These are phyloP conservation scores for Auanema sp. DNA, from an alignment of 2,888 invertebrate species.

Conservation along the genomic window DNA sequence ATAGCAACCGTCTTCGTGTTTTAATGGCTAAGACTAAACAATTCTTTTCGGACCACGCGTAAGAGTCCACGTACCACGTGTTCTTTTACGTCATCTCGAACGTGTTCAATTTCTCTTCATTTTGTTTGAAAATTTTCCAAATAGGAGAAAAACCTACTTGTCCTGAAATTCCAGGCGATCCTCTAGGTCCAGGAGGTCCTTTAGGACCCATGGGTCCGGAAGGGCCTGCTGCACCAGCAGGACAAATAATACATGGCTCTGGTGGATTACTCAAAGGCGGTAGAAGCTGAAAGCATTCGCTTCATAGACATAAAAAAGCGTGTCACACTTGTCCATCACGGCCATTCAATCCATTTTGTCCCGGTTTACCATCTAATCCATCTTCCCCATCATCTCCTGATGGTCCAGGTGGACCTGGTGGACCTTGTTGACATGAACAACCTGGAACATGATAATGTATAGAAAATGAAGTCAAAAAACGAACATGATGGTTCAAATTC, in stretches of 20 bases:
- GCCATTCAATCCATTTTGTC: constrained; percentile 37
- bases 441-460: constrained; percentile 16
- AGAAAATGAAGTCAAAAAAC: background rate
- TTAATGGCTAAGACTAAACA: too few species aligned
- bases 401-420: constrained; percentile 39
- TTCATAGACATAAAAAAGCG: constrained; percentile 3
- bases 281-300: constrained; percentile 10
- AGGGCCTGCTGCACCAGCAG: constrained; percentile 52
- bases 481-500: constrained; percentile 28
- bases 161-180: constrained; percentile 22
- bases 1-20: too few species aligned
- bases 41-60: too few species aligned
- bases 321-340: constrained; percentile 35
- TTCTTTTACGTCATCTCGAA: too few species aligned
- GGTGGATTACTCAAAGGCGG: constrained; percentile 35
- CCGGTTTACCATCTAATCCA: constrained; percentile 42
- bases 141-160: constrained; percentile 12
- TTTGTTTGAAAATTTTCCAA: too few species aligned
- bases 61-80: too few species aligned
- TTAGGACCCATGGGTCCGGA: constrained; percentile 33
- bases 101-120: too few species aligned
- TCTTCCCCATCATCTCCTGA: constrained; percentile 46
- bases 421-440: constrained; percentile 44
- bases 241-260: constrained; percentile 63
- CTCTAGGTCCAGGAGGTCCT: constrained; percentile 41